Base-by-base conservation (phyloP, 2,888 invertebrate species). In the Tetheella fluctuosa region DNA sequence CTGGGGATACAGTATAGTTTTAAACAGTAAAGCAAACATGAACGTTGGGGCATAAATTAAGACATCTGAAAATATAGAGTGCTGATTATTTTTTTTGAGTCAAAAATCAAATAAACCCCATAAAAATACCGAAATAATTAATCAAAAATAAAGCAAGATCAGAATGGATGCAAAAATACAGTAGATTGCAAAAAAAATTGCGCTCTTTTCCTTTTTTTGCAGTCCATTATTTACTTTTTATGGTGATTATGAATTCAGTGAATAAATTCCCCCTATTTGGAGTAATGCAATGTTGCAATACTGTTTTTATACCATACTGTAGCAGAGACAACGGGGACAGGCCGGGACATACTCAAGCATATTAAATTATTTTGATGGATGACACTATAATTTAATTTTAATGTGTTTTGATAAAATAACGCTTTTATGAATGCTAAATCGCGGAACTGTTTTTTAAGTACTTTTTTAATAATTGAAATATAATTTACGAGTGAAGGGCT, bases 351-450 rank as follows among this genome's bases (percentile, higher is more conserved):
- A 70, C 66, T 67, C 61, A 64, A 80, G 86, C 86, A 88, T 89
- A 90, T 90, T 91, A 90, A 90, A 88, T 91, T 89, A 90, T 84
- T 80, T 76, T 90, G 91, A 92, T 90, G 84, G 90, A 92, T 90
- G 82, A 81, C 84, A 79, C 84, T 84, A 84, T 90, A 88, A 91
- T 90, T 87, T 86, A 85, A 88, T 87, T 88, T 90, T 91, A 89
- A 91, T 91, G 89, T 90, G 89, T 89, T 91, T 86, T 88, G 88
- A 90, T 90, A 89, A 89, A 91, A 90, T 78, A 80, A 77, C 73
- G 80, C 76, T 77, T 79, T 48, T 75, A 79, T 78, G 74, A 80
- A 79, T 76, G 48, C 17, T 20, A 48, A 82, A 77, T 78, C 75
- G 76, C 67, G 79, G 72, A 72, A 75, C 66, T 59, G 39, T 61